Evolutionary conservation across 2,888 invertebrate species (phyloP).

Genomic region (Toxonevra muliebris): DNA sequence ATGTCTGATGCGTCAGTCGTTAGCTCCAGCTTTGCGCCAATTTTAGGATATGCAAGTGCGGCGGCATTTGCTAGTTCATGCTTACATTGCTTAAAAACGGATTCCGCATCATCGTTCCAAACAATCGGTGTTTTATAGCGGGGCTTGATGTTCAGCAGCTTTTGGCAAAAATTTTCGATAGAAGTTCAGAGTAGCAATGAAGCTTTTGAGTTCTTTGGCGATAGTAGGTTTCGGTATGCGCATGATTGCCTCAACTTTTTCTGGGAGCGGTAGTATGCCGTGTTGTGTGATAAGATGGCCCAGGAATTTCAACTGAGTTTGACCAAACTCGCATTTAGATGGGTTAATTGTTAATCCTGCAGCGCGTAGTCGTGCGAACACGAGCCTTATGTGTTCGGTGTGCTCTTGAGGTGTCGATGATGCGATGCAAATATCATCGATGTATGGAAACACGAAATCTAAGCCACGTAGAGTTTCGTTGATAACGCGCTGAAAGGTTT

Average conservation of each 20-base stretch:
- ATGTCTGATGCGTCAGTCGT: neutral
- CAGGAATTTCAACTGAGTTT: slow-evolving; percentile 18
- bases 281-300: slow-evolving; percentile 16
- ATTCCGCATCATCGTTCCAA: slow-evolving; percentile 17
- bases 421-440: slow-evolving; percentile 30
- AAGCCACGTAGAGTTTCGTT: no score
- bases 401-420: slow-evolving; percentile 25
- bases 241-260: slow-evolving; percentile 5
- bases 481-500: no score
- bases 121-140: slow-evolving; percentile 18
- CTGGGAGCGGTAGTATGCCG: slow-evolving; percentile 16
- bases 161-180: slow-evolving; percentile 27
- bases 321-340: slow-evolving; percentile 32
- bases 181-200: slow-evolving; percentile 23
- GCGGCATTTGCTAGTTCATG: neutral
- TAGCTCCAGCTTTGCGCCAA: neutral
- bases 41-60: neutral
- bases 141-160: slow-evolving; percentile 19
- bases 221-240: slow-evolving; percentile 13
- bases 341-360: slow-evolving; percentile 30
- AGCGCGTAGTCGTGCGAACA: slow-evolving; percentile 24
- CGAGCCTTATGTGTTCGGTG: slow-evolving; percentile 21
- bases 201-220: slow-evolving; percentile 21
- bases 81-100: neutral
- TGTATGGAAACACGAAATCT: slow-evolving; percentile 32